Conservation (phyloP, 2,888 invertebrate species). For the Drosophila atripex region DNA sequence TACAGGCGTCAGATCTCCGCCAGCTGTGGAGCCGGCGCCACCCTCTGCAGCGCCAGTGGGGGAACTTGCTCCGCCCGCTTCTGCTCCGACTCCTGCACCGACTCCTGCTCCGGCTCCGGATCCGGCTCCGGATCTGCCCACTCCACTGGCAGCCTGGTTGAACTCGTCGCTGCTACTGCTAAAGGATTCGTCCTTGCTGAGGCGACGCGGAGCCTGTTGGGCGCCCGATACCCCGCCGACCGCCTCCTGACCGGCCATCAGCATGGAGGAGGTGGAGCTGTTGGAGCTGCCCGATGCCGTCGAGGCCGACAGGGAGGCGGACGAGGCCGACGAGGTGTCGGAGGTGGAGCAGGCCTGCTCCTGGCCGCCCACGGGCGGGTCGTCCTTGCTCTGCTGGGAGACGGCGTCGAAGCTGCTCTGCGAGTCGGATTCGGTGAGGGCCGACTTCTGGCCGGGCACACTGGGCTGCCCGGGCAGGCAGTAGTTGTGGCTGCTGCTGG, state of each 20-base stretch:
- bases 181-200: constrained; percentile 91
- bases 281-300: constrained; percentile 80
- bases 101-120: constrained; percentile 83
- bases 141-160: constrained; percentile 75
- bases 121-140: constrained; percentile 6
- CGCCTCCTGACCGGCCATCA: constrained; percentile 58
- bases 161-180: constrained; percentile 93
- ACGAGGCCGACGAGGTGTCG: constrained; percentile 79
- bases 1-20: constrained; percentile 64
- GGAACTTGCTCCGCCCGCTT: constrained; percentile 6
- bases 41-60: neutral
- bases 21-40: constrained; percentile 13
- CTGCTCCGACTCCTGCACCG: constrained; percentile 11
- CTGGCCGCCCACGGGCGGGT: constrained; percentile 29
- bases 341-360: constrained; percentile 65
- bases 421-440: constrained; percentile 79
- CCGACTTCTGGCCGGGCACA: constrained; percentile 55
- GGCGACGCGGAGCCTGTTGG: constrained; percentile 83
- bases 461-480: constrained; percentile 77
- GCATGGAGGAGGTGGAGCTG: constrained; percentile 80
- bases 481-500: constrained; percentile 85
- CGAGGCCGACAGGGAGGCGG: constrained; percentile 76
- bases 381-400: constrained; percentile 68
- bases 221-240: constrained; percentile 11
- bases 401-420: constrained; percentile 80